phyloP scores from a whole-genome alignment of 1,140 invertebrate genomes.

The Mylabris phalerata region DNA sequence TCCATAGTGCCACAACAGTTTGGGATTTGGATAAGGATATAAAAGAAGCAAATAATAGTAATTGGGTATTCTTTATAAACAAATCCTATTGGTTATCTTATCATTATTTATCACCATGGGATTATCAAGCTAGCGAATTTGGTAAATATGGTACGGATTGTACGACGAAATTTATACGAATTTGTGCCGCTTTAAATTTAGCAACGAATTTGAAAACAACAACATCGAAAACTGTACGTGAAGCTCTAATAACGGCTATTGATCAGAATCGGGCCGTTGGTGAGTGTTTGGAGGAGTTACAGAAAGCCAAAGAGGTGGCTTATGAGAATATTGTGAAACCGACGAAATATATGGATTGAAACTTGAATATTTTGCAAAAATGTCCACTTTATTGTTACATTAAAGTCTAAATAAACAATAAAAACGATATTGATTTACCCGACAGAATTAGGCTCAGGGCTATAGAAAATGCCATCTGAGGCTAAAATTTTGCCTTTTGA shows the following conservation, averaged over 20 bases:
- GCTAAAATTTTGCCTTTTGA: too few relatives aligned
- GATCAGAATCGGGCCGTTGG: constrained; percentile 47
- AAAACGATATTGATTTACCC: too few relatives aligned
- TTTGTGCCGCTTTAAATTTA: constrained; percentile 57
- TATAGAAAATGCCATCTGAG: too few relatives aligned
- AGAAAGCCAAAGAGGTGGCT: constrained; percentile 37
- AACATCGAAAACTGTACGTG: constrained; percentile 51
- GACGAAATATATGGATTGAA: constrained; percentile 30
- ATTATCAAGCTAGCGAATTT: constrained; percentile 71
- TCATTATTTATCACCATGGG: constrained; percentile 68
- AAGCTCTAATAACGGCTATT: constrained; percentile 50
- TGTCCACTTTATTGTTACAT: too few relatives aligned
- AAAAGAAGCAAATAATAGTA: constrained; percentile 62
- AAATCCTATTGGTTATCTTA: constrained; percentile 72
- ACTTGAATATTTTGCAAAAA: too few relatives aligned
- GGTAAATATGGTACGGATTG: constrained; percentile 62
- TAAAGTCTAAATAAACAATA: too few relatives aligned
- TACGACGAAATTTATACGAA: constrained; percentile 56
- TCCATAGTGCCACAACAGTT: constrained; percentile 61
- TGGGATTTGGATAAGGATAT: constrained; percentile 65
- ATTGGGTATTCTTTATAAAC: constrained; percentile 62
- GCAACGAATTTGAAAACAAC: constrained; percentile 57
- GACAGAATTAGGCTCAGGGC: too few relatives aligned
- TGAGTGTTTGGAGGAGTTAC: constrained; percentile 47
- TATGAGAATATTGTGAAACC: constrained; percentile 48